Base-by-base conservation (phyloP, 2,113 vertebrate species). In the Nothobranchius furzeri region DNA sequence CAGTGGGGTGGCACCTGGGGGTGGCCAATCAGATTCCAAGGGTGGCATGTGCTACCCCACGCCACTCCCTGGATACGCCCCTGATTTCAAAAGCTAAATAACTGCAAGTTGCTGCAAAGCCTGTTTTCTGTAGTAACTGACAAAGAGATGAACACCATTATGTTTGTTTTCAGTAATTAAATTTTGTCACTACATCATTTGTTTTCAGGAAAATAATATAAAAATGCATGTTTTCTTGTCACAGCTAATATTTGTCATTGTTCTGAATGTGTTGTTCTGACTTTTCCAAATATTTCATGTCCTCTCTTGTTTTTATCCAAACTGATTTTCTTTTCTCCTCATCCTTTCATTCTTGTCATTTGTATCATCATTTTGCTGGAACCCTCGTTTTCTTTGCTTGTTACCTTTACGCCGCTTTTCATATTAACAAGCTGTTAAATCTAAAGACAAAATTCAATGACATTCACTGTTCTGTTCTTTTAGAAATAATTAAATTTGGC, bases 401-500 rank as follows among this genome's bases (percentile, higher is more conserved):
- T 37, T 40, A 15, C 51, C 40, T 50, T 35, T 37, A 8, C 35
- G 7, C 51, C n/a, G 2, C 45, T 37, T 64, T 36, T 57, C 3
- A 58, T 35, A 75, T 47, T 37, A 43, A 40, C 40, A 7, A 20
- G 20, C 3, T 50, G 12, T 17, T 20, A 36, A 45, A 56, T 30
- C 35, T 57, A 30, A 51, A 46, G 60, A 36, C 12, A 57, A 72
- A 51, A 36, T 58, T 37, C 15, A n/a, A 24, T 3, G 54, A 45
- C 49, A 58, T 45, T 14, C 12, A 17, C 48, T 71, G 45, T 37
- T 15, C n/a, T 49, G 35, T 35, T n/a, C 36, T 9, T 63, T 55
- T 56, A 25, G 42, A 36, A 43, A 60, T 47, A 15, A 42, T 68
- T 64, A 30, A 9, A 53, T 76, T 68, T 25, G 48, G 25, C 12